Evolutionary conservation across 2,888 invertebrate genomes (phyloP), one percentile per base, ranked within the genome.

Genomic region (Dynastes grantii): DNA sequence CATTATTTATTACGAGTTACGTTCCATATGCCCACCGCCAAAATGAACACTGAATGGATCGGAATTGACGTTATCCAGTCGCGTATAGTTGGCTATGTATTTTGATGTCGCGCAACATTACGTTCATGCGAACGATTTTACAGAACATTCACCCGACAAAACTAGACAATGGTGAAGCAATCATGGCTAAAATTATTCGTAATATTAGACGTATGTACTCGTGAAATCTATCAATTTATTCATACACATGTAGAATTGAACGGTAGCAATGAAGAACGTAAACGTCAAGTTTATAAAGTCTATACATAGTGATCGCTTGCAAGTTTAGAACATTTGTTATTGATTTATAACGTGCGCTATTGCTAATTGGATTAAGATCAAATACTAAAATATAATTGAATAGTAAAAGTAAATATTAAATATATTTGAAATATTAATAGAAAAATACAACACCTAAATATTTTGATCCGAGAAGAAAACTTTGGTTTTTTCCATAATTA

Each of bases 1-100:
- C 68, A 68, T 68, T 49, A 49, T 68, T 68, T 49, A 68, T 68
- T 45, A 13, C 27, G 11, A 40, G 40, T 67, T 45, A 67, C 16
- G 67, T 45, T 29, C 8, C 49, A 68, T 49, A 49, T 68, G 51
- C n/a, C 11, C 8, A 8, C 68, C 9, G 9, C 45, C 22, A 45
- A 68, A 68, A 68, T 22, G 67, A 67, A 67, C 32, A 67, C 0
- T 40, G 67, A 67, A 67, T 49, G 27, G 22, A 68, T 22, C 27
- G 22, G 49, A 68, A 68, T 68, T 45, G 45, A 68, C 49, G 45
- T 68, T 49, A 8, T 16, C 49, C 49, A 40, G 37, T 68, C 27
- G 8, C 22, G 68, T 49, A 51, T 22, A 49, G 68, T 45, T 51
- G 68, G 51, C 27, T 27, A n/a, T 27, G 49, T n/a, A 11, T 68